These are phyloP conservation scores for Plectrocnemia conspersa DNA, from an alignment of 1,140 invertebrate genomes.

Conservation along the genomic window DNA sequence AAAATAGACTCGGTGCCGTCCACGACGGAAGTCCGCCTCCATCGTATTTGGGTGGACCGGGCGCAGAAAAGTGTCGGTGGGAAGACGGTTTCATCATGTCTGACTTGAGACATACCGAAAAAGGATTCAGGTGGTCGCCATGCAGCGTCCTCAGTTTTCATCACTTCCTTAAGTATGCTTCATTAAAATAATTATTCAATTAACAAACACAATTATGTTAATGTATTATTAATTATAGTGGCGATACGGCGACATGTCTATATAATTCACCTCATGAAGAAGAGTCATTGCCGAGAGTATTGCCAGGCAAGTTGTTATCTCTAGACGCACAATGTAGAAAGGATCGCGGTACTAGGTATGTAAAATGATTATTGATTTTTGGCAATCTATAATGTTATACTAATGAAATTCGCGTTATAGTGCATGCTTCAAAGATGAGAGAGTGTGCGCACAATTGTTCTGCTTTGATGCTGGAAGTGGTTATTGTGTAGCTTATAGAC, in stretches of 20 bases:
- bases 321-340: constrained; percentile 89
- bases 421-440: constrained; percentile 78
- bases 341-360: constrained; percentile 80
- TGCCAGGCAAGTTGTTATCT: constrained; percentile 84
- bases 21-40: constrained; percentile 93
- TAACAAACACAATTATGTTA: background rate
- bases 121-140: constrained; percentile 91
- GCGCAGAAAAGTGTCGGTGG: constrained; percentile 93
- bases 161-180: constrained; percentile 85
- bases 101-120: constrained; percentile 87
- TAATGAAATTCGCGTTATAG: constrained; percentile 48
- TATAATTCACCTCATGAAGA: constrained; percentile 93
- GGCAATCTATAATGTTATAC: background rate
- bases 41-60: constrained; percentile 88
- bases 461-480: constrained; percentile 92
- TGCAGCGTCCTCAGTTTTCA: constrained; percentile 93
- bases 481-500: constrained; percentile 91
- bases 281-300: constrained; percentile 77
- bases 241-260: constrained; percentile 88
- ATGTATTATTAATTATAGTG: constrained; percentile 55
- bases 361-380: background rate
- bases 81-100: constrained; percentile 96
- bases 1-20: constrained; percentile 78
- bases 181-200: constrained; percentile 14
- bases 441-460: constrained; percentile 92